phyloP scores from a whole-genome alignment of 2,113 vertebrate genomes.

The Fulica atra region DNA sequence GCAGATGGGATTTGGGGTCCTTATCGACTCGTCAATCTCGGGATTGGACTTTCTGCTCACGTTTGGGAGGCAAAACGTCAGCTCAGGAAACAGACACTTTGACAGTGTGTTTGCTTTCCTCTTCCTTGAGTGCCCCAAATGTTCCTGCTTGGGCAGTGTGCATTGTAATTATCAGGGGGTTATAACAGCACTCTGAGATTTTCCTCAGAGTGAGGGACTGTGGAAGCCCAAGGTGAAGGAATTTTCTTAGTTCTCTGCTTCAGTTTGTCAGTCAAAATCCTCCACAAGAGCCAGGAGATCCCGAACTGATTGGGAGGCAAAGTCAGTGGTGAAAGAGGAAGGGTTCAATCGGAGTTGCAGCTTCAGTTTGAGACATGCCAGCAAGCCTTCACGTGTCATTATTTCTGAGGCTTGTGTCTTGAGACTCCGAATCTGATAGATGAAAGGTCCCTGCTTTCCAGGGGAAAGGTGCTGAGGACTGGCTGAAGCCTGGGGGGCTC shows the following conservation, averaged over 20 bases:
- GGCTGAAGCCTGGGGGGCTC: not conserved
- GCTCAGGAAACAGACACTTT: not conserved
- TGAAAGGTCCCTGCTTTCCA: not conserved
- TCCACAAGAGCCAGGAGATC: not conserved
- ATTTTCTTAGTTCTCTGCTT: not conserved
- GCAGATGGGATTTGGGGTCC: constrained; percentile 32
- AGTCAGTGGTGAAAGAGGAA: not conserved
- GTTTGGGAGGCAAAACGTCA: not conserved
- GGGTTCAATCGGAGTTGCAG: not conserved
- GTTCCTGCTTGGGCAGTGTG: not conserved
- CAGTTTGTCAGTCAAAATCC: not conserved
- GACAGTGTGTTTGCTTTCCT: constrained; percentile 12
- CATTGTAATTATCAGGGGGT: not conserved
- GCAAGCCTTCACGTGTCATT: not conserved
- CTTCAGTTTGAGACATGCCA: not conserved
- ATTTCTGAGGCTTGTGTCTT: not conserved
- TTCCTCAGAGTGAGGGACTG: not conserved
- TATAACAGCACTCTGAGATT: not conserved
- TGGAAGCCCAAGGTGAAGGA: not conserved
- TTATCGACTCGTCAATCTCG: not conserved
- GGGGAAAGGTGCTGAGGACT: not conserved
- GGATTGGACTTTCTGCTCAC: constrained; percentile 27
- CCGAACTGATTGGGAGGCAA: not conserved
- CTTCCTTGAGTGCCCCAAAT: not conserved
- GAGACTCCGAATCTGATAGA: not conserved